Conservation (phyloP, 2,113 vertebrate species). For the Corythornis cristatus region DNA sequence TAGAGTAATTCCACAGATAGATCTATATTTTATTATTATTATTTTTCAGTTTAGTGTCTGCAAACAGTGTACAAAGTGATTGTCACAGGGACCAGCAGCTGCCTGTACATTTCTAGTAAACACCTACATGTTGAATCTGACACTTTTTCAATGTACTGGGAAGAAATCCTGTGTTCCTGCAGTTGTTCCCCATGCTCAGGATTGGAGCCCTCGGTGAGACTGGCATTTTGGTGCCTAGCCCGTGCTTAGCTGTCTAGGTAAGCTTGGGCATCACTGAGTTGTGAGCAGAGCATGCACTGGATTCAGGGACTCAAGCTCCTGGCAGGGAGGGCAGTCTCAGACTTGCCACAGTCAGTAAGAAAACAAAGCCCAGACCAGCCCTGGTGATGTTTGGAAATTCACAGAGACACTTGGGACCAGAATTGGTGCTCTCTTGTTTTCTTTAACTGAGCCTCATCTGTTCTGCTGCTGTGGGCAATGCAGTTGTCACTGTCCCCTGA, state of each 20-base stretch:
- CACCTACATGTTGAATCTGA: background rate
- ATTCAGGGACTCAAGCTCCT: background rate
- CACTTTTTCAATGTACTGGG: background rate
- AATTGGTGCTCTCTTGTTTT: conserved; percentile 51
- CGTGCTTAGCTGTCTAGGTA: background rate
- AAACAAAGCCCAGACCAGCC: conserved; percentile 34
- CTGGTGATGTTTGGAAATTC: conserved; percentile 44
- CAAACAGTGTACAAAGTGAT: background rate
- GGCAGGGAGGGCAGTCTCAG: background rate
- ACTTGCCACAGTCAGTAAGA: background rate
- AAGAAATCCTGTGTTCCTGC: background rate
- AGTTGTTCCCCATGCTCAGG: rapidly evolving
- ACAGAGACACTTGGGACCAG: conserved; percentile 31
- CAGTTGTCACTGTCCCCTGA: conserved; percentile 56
- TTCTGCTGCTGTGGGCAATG: conserved; percentile 58
- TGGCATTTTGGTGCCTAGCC: background rate
- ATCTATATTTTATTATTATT: background rate
- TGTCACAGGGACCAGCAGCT: background rate
- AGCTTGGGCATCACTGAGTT: background rate
- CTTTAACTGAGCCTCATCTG: conserved; percentile 37
- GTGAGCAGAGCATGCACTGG: background rate
- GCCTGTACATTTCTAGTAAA: background rate
- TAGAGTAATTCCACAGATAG: background rate
- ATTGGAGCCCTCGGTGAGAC: background rate
- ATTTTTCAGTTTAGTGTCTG: background rate